phyloP scores from a whole-genome alignment of 2,797 vertebrate species.

The Podarcis lilfordi region DNA sequence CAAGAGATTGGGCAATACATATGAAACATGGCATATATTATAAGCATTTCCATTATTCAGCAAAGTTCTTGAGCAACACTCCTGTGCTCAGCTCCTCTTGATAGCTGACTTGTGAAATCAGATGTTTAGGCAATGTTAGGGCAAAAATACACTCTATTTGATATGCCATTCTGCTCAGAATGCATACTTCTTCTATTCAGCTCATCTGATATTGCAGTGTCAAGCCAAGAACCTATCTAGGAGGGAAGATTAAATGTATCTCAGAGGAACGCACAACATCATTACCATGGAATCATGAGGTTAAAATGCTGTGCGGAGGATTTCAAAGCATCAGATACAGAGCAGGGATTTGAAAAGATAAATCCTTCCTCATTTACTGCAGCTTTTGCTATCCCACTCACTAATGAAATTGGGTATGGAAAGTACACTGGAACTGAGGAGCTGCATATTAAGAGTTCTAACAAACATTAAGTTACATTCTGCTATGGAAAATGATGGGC shows the following conservation, averaged over 20 bases:
- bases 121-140: slow-evolving; percentile 45
- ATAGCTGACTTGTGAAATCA: slow-evolving; percentile 19
- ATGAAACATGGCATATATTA: slow-evolving; percentile 16
- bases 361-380: slow-evolving; percentile 62
- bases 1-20: background rate
- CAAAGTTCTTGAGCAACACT: slow-evolving; percentile 13
- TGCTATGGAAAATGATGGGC: slow-evolving; percentile 60
- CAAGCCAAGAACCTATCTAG: slow-evolving; percentile 61
- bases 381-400: slow-evolving; percentile 52
- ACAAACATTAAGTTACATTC: slow-evolving; percentile 39
- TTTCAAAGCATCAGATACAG: slow-evolving; percentile 54
- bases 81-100: background rate
- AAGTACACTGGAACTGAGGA: slow-evolving; percentile 46
- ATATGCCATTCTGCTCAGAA: slow-evolving; percentile 49
- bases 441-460: slow-evolving; percentile 35
- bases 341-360: slow-evolving; percentile 48
- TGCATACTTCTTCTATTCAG: slow-evolving; percentile 50
- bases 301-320: slow-evolving; percentile 63
- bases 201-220: slow-evolving; percentile 50
- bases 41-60: slow-evolving; percentile 24
- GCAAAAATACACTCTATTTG: slow-evolving; percentile 45
- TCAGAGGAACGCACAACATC: slow-evolving; percentile 59
- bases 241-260: slow-evolving; percentile 63
- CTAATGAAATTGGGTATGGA: slow-evolving; percentile 58
- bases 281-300: slow-evolving; percentile 62